phyloP scores from a whole-genome alignment of 1,140 invertebrate species.

The Argopecten irradians region DNA sequence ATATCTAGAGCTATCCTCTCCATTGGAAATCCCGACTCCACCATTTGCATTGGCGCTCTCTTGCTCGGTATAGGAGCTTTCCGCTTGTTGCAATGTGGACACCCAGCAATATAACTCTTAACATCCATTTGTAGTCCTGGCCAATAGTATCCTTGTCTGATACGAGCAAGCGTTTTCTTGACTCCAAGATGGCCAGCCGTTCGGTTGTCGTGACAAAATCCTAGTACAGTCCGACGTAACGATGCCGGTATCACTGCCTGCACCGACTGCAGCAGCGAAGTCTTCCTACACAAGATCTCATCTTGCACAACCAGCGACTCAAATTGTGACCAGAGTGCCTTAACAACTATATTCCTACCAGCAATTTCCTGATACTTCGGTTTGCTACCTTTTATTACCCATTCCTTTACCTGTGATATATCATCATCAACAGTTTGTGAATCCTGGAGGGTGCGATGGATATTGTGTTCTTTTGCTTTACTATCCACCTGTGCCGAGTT shows the following conservation, averaged over 20 bases:
- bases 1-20: too few relatives aligned
- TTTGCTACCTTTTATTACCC: background rate
- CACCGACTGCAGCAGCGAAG: background rate
- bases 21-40: too few relatives aligned
- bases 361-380: slow-evolving; percentile 17
- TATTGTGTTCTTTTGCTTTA: background rate
- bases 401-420: background rate
- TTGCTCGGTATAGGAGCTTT: too few relatives aligned
- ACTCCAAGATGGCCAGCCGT: slow-evolving; percentile 33
- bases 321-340: slow-evolving; percentile 35
- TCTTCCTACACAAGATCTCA: background rate
- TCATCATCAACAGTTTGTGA: background rate
- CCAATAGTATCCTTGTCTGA: slow-evolving; percentile 40
- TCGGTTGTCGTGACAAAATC: slow-evolving; percentile 31
- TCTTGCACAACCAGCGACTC: background rate
- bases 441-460: background rate
- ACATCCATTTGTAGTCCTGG: slow-evolving; percentile 36
- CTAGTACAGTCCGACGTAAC: background rate
- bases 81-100: too few relatives aligned
- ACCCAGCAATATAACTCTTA: slow-evolving; percentile 10
- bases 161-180: slow-evolving; percentile 31
- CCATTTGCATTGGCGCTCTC: too few relatives aligned
- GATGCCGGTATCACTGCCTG: slow-evolving; percentile 25
- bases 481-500: background rate
- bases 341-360: background rate